Base-by-base conservation (phyloP, 2,113 vertebrate genomes). In the Pelvicachromis taeniatus region DNA sequence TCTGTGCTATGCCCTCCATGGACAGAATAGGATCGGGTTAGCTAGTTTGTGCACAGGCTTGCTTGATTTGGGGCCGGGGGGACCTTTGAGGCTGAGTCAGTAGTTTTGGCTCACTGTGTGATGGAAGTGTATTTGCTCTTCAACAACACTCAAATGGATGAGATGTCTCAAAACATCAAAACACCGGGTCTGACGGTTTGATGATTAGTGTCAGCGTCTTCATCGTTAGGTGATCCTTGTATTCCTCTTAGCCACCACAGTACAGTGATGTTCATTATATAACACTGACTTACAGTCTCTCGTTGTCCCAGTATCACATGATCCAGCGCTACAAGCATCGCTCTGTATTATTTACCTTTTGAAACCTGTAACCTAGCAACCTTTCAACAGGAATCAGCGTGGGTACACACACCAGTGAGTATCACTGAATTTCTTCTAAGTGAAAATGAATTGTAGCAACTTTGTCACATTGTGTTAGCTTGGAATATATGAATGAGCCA, bases 351-450 rank as follows among this genome's bases (percentile, higher is more conserved):
- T 85, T 56, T 80, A 73, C 48, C 38, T 55, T 68, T 85, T 80
- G 31, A 77, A 86, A 23, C 40, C 50, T 55, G 82, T 87, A 65
- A 82, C 83, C 63, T 80, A 80, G 81, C 78, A 90, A 89, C 80
- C 42, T 23, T 42, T 68, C 38, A 78, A 35, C 35, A 33, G 14
- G 16, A n/a, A 75, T 84, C 77, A 33, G 77, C 7, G 16, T 7
- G 75, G 21, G 50, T 14, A 19, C 40, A 4, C 14, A 81, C 6
- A 14, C 26, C 31, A 45, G 75, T 7, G 38, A 54, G 8, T 48
- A 42, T 53, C 7, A 31, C 5, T 33, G 9, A 2, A 16, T 80
- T 55, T 40, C 5, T 40, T 9, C 35, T 23, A 2, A 40, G 42
- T 21, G n/a, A 16, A 77, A 81, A 23, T 35, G 21, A 55, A 61